Evolutionary conservation across 2,113 vertebrate species (phyloP).

Genomic region (Anolis sagrei): DNA sequence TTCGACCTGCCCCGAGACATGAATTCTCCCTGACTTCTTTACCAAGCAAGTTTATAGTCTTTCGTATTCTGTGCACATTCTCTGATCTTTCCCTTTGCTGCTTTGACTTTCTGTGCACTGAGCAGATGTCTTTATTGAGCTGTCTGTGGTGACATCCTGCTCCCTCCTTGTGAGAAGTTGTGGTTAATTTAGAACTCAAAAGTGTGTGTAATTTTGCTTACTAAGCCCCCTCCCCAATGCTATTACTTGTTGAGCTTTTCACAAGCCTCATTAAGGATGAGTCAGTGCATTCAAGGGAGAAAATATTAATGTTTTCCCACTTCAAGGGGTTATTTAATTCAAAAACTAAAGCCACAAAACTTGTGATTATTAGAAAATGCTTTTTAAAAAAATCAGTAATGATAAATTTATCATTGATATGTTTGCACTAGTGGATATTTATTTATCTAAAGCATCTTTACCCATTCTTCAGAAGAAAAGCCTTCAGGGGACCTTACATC

Average conservation of each 20-base stretch:
- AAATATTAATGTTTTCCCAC: not conserved
- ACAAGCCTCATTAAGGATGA: constrained; percentile 21
- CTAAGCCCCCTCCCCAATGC: not conserved
- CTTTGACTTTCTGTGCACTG: not conserved
- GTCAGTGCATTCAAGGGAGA: constrained; percentile 10
- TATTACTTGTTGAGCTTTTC: constrained; percentile 9
- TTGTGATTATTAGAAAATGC: not conserved
- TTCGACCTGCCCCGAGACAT: not conserved
- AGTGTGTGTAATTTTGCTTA: constrained; percentile 19
- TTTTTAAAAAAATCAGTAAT: too few species aligned
- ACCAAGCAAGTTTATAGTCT: not conserved
- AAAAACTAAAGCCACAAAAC: not conserved
- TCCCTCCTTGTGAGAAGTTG: not conserved
- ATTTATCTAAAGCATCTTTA: not conserved
- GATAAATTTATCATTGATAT: not conserved
- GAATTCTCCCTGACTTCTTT: constrained; percentile 3
- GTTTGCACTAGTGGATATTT: not conserved
- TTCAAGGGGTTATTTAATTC: not conserved
- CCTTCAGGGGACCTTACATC: not conserved
- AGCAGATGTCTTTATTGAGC: not conserved
- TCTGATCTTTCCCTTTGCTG: not conserved
- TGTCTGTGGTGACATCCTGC: not conserved
- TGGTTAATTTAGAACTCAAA: constrained; percentile 24
- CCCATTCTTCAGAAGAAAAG: not conserved
- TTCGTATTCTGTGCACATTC: not conserved